Percentiles rank a stretch among this genome's conserved stretches.
Evolutionary conservation across 1,140 invertebrate genomes (phyloP).

Genomic region (Leptonema lineaticorne): DNA sequence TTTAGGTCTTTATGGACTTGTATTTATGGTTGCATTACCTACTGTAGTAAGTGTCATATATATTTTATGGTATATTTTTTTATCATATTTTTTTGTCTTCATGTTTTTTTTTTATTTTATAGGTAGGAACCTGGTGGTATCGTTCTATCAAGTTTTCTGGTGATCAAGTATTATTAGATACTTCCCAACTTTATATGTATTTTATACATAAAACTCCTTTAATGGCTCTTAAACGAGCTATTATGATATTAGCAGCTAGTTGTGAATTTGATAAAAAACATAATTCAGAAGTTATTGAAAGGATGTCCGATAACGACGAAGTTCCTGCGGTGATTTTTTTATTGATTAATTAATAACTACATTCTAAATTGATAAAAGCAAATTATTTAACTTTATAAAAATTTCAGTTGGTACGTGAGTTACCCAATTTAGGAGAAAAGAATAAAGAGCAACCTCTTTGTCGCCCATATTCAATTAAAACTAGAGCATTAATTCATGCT

Average conservation of each 20-base stretch:
- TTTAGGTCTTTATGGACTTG: constrained; percentile 89
- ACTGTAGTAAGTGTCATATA: constrained; percentile 61
- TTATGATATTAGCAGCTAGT: constrained; percentile 95
- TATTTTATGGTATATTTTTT: neutral
- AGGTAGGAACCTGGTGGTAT: constrained; percentile 98
- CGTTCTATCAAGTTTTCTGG: constrained; percentile 94
- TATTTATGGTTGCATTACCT: constrained; percentile 97
- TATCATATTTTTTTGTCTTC: neutral
- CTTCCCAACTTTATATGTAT: constrained; percentile 93
- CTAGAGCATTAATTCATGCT: constrained; percentile 90
- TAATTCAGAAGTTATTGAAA: constrained; percentile 92
- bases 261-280: constrained; percentile 94
- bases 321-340: constrained; percentile 72
- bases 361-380: neutral
- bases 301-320: constrained; percentile 93
- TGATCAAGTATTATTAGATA: constrained; percentile 93
- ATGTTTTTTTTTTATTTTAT: constrained; percentile 39
- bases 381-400: constrained; percentile 30
- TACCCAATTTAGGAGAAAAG: constrained; percentile 90
- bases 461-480: constrained; percentile 95
- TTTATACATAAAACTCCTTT: constrained; percentile 94
- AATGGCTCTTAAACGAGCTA: constrained; percentile 91
- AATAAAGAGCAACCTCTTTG: constrained; percentile 94
- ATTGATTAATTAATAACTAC: constrained; percentile 12
- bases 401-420: constrained; percentile 82